A percentile compares a stretch with the other conserved stretches of the same genome.
Evolutionary conservation across 2,888 invertebrate genomes (phyloP).

Genomic region (Eristalis tenax): DNA sequence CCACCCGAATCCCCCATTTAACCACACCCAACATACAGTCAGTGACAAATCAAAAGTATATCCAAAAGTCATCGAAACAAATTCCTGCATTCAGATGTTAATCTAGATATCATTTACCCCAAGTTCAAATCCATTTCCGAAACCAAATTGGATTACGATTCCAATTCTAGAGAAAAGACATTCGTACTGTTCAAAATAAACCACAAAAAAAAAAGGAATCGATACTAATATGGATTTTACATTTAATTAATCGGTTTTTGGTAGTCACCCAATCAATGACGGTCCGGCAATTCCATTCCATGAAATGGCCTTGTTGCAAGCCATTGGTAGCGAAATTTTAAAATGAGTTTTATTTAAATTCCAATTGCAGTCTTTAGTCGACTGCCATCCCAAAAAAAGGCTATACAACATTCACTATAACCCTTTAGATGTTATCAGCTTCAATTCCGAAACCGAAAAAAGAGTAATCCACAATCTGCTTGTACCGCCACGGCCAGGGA

Average conservation of each 20-base stretch:
- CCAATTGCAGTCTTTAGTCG: conserved; percentile 56
- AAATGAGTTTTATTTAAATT: conserved; percentile 69
- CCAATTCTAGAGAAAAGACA: conserved; percentile 40
- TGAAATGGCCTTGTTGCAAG: not conserved
- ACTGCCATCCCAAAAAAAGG: conserved; percentile 5
- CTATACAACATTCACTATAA: conserved; percentile 45
- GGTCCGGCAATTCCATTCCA: conserved; percentile 1
- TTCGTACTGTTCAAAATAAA: conserved; percentile 1
- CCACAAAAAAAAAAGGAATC: conserved; percentile 37
- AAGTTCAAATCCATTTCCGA: conserved; percentile 64
- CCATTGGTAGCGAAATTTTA: conserved; percentile 47
- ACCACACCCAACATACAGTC: not conserved
- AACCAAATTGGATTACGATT: conserved; percentile 56
- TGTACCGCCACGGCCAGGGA: conserved; percentile 44
- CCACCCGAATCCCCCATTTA: not conserved
- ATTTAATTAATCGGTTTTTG: conserved; percentile 75
- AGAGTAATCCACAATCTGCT: not conserved
- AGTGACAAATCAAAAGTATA: conserved; percentile 46
- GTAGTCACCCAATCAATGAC: conserved; percentile 45
- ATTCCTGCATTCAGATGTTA: conserved; percentile 49
- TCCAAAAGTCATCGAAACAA: conserved; percentile 44
- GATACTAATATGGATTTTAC: conserved; percentile 73
- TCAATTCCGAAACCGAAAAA: conserved; percentile 51
- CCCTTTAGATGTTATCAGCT: conserved; percentile 67
- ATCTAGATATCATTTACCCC: conserved; percentile 66